Conservation (phyloP, 2,113 vertebrate genomes). For the Phylloscopus trochiloides region DNA sequence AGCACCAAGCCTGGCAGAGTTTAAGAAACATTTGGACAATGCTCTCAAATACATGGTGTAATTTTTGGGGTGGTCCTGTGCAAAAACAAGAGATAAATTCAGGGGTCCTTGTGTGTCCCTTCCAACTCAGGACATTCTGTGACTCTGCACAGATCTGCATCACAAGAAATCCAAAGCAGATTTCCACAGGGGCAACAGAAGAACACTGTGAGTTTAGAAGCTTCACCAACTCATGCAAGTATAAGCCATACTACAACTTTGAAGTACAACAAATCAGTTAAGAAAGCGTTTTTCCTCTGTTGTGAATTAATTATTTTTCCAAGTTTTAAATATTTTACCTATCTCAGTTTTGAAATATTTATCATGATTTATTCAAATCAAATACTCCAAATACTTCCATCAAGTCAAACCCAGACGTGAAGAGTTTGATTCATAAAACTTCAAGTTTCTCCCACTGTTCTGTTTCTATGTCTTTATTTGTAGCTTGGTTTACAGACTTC, state of each 20-base stretch:
- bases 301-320: background rate
- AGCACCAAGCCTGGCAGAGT: background rate
- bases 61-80: background rate
- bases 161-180: background rate
- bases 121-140: background rate
- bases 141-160: background rate
- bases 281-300: background rate
- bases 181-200: background rate
- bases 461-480: background rate
- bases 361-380: background rate
- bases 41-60: too few species aligned
- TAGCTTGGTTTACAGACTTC: background rate
- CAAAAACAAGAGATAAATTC: background rate
- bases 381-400: background rate
- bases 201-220: background rate
- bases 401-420: background rate
- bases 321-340: background rate
- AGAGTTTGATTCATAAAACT: background rate
- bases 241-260: background rate
- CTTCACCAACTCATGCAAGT: background rate
- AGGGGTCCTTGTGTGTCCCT: background rate
- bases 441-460: background rate
- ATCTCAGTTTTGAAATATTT: background rate
- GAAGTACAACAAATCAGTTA: background rate
- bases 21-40: background rate